Conservation (phyloP, 2,113 vertebrate genomes). For the Heteronetta atricapilla region DNA sequence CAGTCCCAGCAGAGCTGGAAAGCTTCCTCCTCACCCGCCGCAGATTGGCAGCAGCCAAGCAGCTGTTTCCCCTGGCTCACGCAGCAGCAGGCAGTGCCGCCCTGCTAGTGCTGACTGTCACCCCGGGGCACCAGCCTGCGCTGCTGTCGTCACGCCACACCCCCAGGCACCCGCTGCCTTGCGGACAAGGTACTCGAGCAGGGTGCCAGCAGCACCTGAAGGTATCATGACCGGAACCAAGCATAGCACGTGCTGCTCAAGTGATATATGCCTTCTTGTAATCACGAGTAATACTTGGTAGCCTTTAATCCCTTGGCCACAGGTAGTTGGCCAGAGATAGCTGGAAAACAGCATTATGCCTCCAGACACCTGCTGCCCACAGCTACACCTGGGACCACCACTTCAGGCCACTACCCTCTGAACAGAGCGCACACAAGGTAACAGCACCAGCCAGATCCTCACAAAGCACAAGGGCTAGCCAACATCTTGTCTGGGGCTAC, state of each 20-base stretch:
- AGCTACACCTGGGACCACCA: background rate
- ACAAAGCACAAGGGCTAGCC: accelerated
- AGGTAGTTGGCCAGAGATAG: background rate
- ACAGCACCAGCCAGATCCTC: background rate
- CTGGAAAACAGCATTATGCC: background rate
- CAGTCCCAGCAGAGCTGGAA: background rate
- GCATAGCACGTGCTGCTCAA: background rate
- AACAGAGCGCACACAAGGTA: background rate
- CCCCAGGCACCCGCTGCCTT: background rate
- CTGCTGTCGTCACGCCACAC: background rate
- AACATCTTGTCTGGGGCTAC: background rate
- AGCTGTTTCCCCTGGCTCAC: background rate
- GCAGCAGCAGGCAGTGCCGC: too few species aligned
- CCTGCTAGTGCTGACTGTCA: too few species aligned
- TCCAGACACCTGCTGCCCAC: background rate
- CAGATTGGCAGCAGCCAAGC: background rate
- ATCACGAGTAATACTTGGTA: background rate
- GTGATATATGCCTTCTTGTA: background rate
- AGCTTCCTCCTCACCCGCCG: background rate
- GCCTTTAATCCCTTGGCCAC: background rate
- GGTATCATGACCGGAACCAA: background rate
- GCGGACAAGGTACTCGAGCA: background rate
- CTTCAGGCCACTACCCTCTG: background rate
- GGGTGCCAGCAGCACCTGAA: background rate
- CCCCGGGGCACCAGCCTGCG: background rate